These are phyloP conservation scores for Dioctria linearis DNA, from an alignment of 2,888 invertebrate species.

Conservation along the genomic window DNA sequence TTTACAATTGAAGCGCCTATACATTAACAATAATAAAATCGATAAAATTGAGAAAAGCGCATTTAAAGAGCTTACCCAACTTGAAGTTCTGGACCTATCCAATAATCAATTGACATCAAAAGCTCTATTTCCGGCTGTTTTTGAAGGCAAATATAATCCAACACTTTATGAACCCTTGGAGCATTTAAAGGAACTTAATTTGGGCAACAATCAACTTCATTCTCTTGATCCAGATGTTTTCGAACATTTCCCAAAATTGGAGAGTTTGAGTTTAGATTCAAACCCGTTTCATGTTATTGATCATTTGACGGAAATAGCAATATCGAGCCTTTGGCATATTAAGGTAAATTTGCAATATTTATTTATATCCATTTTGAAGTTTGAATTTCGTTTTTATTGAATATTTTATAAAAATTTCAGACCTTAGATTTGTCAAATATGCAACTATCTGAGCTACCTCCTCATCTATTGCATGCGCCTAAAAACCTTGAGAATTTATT, in stretches of 20 bases:
- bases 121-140: constrained; percentile 76
- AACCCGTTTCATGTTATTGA: constrained; percentile 83
- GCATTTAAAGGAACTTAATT: constrained; percentile 67
- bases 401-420: constrained; percentile 67
- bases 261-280: constrained; percentile 79
- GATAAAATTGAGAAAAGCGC: constrained; percentile 75
- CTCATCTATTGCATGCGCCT: constrained; percentile 79
- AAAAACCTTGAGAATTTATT: constrained; percentile 76
- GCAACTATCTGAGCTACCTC: constrained; percentile 76
- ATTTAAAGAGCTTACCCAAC: constrained; percentile 76
- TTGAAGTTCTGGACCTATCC: constrained; percentile 79
- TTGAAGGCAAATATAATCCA: constrained; percentile 73
- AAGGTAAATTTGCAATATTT: constrained; percentile 72
- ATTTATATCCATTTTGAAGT: not conserved
- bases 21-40: constrained; percentile 78
- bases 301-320: constrained; percentile 76
- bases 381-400: not conserved
- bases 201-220: constrained; percentile 81
- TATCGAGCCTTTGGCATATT: constrained; percentile 76
- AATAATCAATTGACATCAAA: constrained; percentile 78
- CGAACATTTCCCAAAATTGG: constrained; percentile 80
- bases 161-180: constrained; percentile 64
- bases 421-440: constrained; percentile 80
- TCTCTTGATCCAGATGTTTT: constrained; percentile 82
- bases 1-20: constrained; percentile 72